phyloP scores from a whole-genome alignment of 2,888 invertebrate genomes.

The Colletes collaris region DNA sequence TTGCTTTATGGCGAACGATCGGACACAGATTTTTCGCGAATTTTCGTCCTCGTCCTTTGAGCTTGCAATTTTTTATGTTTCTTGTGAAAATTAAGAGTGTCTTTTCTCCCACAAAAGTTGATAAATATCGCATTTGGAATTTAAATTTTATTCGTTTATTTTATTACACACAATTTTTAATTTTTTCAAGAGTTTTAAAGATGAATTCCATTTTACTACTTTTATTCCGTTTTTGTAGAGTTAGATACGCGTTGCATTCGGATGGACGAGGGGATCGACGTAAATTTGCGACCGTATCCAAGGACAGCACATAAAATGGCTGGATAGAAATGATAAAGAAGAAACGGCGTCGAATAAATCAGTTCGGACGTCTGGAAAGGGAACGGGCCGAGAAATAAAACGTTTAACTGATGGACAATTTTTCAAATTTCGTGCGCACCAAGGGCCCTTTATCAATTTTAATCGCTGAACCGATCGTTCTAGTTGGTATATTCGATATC shows the following conservation, averaged over 20 bases:
- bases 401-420: constrained; percentile 19
- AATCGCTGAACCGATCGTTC: neutral
- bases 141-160: no score
- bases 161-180: no score
- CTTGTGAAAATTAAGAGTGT: no score
- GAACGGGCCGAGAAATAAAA: constrained; percentile 4
- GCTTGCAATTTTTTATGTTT: no score
- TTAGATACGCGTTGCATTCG: neutral
- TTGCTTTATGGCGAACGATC: constrained; percentile 4
- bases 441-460: constrained; percentile 9
- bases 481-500: neutral
- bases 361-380: neutral
- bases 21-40: no score
- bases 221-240: constrained; percentile 9
- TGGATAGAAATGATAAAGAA: constrained; percentile 20
- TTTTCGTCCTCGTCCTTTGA: no score
- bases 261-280: constrained; percentile 12
- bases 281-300: constrained; percentile 19
- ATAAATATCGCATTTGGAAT: constrained; percentile 8
- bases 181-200: no score
- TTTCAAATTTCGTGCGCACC: constrained; percentile 8
- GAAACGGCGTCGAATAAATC: constrained; percentile 18
- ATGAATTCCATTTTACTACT: neutral
- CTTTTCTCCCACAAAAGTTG: no score
- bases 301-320: constrained; percentile 1